These are phyloP conservation scores for Phaethon lepturus DNA, from an alignment of 2,113 vertebrate genomes.

Conservation along the genomic window DNA sequence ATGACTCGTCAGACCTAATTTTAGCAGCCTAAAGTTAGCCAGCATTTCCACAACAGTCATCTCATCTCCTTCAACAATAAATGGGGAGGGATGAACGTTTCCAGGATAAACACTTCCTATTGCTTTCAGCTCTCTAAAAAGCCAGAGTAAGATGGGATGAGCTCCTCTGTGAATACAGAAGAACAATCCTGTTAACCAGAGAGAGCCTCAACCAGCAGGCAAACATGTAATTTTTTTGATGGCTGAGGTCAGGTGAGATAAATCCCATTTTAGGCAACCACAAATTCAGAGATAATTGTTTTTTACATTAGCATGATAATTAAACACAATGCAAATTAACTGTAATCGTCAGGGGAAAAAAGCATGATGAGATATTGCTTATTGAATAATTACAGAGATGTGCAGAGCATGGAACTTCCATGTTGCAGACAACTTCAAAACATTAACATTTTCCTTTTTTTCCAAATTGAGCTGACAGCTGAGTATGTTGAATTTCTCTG, in stretches of 20 bases:
- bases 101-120: neutral
- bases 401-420: neutral
- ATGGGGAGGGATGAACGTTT: neutral
- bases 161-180: neutral
- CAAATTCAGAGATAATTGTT: neutral
- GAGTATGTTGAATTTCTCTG: neutral
- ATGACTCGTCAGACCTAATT: constrained; percentile 54
- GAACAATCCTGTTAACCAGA: neutral
- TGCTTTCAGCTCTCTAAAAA: neutral
- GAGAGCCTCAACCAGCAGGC: neutral
- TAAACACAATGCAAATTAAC: neutral
- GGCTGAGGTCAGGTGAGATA: neutral
- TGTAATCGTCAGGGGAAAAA: neutral
- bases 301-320: neutral
- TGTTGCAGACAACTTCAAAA: neutral
- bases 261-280: neutral
- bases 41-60: constrained; percentile 1
- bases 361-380: neutral
- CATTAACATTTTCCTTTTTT: neutral
- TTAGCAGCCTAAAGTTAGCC: constrained; percentile 34
- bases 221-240: neutral
- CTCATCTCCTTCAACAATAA: neutral
- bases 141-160: neutral
- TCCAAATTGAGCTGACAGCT: neutral
- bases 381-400: neutral